Conservation (phyloP, 2,888 invertebrate species). For the Amphimallon solstitiale region DNA sequence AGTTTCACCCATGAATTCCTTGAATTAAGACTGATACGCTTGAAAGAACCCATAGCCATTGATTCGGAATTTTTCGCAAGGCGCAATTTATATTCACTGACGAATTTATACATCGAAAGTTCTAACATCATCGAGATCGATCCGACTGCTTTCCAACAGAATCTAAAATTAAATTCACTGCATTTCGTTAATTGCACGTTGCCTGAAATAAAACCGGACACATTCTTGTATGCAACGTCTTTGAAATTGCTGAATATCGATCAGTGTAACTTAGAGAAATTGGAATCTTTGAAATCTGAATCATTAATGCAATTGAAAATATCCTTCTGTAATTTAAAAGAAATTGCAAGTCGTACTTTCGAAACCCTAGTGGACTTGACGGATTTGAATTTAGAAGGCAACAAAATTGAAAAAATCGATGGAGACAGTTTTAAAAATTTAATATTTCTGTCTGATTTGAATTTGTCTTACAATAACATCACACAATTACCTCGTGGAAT, state of each 20-base stretch:
- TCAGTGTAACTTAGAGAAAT: conserved; percentile 49
- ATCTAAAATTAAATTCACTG: conserved; percentile 74
- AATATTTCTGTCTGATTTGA: conserved; percentile 75
- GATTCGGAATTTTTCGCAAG: conserved; percentile 71
- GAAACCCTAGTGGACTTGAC: conserved; percentile 70
- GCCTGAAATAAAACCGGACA: conserved; percentile 73
- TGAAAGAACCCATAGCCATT: conserved; percentile 65
- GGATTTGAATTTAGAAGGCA: conserved; percentile 76
- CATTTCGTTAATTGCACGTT: conserved; percentile 77
- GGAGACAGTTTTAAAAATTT: conserved; percentile 71
- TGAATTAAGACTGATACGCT: conserved; percentile 29
- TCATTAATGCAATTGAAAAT: conserved; percentile 44
- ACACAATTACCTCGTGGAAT: conserved; percentile 71
- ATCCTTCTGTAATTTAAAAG: conserved; percentile 75
- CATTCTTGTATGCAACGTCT: conserved; percentile 74
- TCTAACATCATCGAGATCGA: conserved; percentile 75
- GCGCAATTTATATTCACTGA: conserved; percentile 72
- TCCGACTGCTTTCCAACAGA: conserved; percentile 75
- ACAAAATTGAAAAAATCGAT: conserved; percentile 71
- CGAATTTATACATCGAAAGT: conserved; percentile 75
- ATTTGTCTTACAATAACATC: conserved; percentile 77
- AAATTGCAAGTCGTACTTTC: conserved; percentile 73
- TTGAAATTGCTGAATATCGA: conserved; percentile 70
- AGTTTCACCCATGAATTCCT: conserved; percentile 74
- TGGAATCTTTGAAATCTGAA: conserved; percentile 41